Evolutionary conservation across 2,888 invertebrate species (phyloP).

Genomic region (Operophtera brumata): DNA sequence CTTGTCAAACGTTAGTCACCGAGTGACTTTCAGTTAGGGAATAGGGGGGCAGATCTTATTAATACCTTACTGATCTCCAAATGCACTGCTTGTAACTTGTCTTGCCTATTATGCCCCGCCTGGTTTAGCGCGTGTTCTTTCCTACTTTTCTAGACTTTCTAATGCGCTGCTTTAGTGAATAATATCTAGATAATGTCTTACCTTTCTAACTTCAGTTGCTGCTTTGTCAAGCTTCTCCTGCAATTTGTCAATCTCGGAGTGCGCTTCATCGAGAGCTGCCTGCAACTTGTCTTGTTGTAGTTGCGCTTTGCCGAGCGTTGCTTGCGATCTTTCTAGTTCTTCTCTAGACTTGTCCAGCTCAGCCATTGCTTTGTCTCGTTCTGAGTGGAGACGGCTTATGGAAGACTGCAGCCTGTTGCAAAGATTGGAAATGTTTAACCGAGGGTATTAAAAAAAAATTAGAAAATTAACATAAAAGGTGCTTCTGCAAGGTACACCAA

Average conservation of each 20-base stretch:
- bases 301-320: constrained; percentile 94
- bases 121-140: no score
- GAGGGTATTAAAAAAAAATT: no score
- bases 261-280: constrained; percentile 92
- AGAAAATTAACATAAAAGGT: no score
- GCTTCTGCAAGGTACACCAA: no score
- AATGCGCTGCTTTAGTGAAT: no score
- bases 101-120: no score
- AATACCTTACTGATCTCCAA: no score
- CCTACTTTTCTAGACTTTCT: no score
- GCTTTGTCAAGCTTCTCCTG: constrained; percentile 94
- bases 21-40: no score
- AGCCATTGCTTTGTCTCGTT: constrained; percentile 91
- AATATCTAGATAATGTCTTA: constrained; percentile 53
- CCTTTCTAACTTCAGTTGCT: constrained; percentile 90
- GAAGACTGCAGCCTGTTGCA: constrained; percentile 85
- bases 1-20: no score
- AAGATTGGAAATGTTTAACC: background rate
- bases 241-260: constrained; percentile 93
- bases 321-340: constrained; percentile 93
- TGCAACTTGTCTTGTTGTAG: constrained; percentile 95
- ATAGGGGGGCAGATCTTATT: no score
- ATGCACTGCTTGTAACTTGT: no score
- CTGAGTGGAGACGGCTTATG: constrained; percentile 91
- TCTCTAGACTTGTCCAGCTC: constrained; percentile 93